Evolutionary conservation across 2,888 invertebrate species (phyloP).

Genomic region (Megastigmus dorsalis): DNA sequence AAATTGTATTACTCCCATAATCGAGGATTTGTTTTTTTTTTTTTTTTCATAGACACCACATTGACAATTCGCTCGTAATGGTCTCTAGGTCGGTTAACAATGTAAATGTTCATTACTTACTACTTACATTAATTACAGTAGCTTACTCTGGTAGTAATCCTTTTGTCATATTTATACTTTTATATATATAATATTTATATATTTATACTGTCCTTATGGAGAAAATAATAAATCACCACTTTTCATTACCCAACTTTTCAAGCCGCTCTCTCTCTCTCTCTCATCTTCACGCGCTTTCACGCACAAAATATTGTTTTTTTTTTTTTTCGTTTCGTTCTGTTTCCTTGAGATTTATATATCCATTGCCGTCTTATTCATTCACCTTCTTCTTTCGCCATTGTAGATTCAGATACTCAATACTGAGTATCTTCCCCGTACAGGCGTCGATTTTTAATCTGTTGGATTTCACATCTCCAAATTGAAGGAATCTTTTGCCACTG

Average conservation of each 20-base stretch:
- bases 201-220: slow-evolving; percentile 52
- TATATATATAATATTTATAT: slow-evolving; percentile 56
- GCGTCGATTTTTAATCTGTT: too few relatives aligned
- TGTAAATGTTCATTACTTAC: slow-evolving; percentile 64
- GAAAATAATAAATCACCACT: slow-evolving; percentile 48
- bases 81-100: slow-evolving; percentile 65
- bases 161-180: slow-evolving; percentile 52
- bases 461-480: too few relatives aligned
- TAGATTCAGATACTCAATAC: too few relatives aligned
- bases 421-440: too few relatives aligned
- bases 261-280: background rate
- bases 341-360: too few relatives aligned
- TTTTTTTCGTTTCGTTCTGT: background rate
- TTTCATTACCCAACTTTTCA: slow-evolving; percentile 9
- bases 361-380: too few relatives aligned
- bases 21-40: slow-evolving; percentile 58
- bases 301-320: slow-evolving; percentile 1
- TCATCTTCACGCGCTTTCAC: background rate
- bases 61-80: slow-evolving; percentile 64
- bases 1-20: slow-evolving; percentile 63
- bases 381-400: too few relatives aligned
- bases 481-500: too few relatives aligned
- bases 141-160: slow-evolving; percentile 56
- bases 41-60: slow-evolving; percentile 63
- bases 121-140: slow-evolving; percentile 67